phyloP scores from a whole-genome alignment of 2,888 invertebrate species.

The Zhuqinia jingwanae region DNA sequence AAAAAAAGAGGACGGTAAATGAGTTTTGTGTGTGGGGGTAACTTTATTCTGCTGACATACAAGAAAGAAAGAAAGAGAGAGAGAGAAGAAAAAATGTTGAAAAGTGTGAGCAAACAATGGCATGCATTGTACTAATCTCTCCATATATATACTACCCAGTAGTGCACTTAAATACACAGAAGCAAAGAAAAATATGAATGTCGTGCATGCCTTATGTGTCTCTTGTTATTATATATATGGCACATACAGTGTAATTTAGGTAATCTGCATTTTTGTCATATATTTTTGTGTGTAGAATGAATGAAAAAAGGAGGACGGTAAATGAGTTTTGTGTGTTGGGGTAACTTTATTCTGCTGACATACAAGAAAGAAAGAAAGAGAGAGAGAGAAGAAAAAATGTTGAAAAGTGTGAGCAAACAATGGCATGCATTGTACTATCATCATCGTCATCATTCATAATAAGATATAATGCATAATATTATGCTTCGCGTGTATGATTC shows the following conservation, averaged over 20 bases:
- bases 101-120: constrained; percentile 56
- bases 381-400: constrained; percentile 32
- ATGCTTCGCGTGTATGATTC: constrained; percentile 21
- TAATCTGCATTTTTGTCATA: background rate
- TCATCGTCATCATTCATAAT: constrained; percentile 44
- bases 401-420: constrained; percentile 57
- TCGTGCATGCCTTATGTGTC: background rate
- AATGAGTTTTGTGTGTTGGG: constrained; percentile 50
- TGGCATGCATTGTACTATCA: background rate
- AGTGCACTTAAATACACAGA: background rate
- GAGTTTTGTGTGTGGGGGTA: constrained; percentile 43
- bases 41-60: constrained; percentile 49
- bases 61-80: no score
- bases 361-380: no score
- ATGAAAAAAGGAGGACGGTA: constrained; percentile 32
- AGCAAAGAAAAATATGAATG: background rate
- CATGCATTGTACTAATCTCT: background rate
- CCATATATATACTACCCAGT: background rate
- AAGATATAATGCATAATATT: constrained; percentile 34
- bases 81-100: constrained; percentile 33
- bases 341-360: constrained; percentile 48
- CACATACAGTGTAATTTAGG: background rate
- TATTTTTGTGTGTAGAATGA: constrained; percentile 23
- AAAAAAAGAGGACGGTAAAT: constrained; percentile 37
- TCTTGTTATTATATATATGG: background rate